Base-by-base conservation (phyloP, 2,113 vertebrate genomes). In the Campylomormyrus numenius region DNA sequence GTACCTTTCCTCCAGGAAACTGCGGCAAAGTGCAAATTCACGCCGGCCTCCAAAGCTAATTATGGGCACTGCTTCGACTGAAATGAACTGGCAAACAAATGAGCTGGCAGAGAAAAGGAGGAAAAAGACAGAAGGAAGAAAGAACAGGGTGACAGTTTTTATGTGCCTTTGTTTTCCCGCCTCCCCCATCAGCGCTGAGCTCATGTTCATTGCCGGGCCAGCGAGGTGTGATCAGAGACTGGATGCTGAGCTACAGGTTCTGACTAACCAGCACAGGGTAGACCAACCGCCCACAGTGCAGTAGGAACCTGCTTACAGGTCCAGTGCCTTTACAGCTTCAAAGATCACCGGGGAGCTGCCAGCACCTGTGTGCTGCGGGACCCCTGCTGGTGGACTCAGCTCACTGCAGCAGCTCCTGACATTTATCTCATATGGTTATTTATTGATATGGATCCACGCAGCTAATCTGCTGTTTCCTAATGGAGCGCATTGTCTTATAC, bases 191-290 rank as follows among this genome's bases (percentile, higher is more conserved):
- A 19, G 74, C 5, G 6, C 13, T 35, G 35, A 80, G 74, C 74
- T 80, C 13, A 8, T 42, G n/a, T 19, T 42, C 35, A 80, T 35
- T 17, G 17, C 35, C 62, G 62, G 62, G 13, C n/a, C 62, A 70
- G 62, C 10, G 10, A 70, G 62, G 62, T 31, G 62, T 70, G 62
- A 70, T 70, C 62, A 70, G 62, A 77, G 35, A 3, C 74, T 89
- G 45, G 31, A 90, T 89, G 90, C 90, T 92, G 87, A 90, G 90
- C n/a, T 90, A 93, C 74, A 90, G 90, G 88, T 89, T 91, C 83
- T 91, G 77, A 89, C 89, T 90, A 92, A 88, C 85, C 66, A 56
- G 46, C 88, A 77, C 42, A 66, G 48, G 77, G 53, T 87, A 66
- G 46, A 66, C 80, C 88, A 88, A 90, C 88, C 58, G 88, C 74